Percentiles rank a stretch among this genome's conserved stretches.
These are phyloP conservation scores for Zaprionus taronus DNA, from an alignment of 1,140 invertebrate genomes.

Conservation along the genomic window DNA sequence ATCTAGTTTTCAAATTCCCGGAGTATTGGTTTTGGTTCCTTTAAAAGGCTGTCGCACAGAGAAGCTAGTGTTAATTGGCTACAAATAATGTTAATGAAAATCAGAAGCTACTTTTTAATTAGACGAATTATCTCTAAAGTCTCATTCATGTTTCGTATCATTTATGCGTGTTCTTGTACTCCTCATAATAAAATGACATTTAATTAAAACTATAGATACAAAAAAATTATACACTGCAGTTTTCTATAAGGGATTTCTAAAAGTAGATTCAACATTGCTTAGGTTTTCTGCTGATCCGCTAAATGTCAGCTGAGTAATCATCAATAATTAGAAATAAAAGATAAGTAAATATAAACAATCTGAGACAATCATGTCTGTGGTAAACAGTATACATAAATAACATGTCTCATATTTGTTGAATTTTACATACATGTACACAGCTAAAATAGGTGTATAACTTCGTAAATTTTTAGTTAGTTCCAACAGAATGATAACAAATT, in stretches of 20 bases:
- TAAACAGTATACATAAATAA: neutral
- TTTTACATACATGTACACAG: no score
- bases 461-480: neutral
- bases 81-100: slow-evolving; percentile 17
- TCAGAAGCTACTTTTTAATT: slow-evolving; percentile 69
- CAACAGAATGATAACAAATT: neutral
- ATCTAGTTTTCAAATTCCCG: neutral
- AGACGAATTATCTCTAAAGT: slow-evolving; percentile 49
- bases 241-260: neutral
- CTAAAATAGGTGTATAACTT: neutral
- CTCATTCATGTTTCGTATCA: slow-evolving; percentile 37
- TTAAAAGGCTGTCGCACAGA: slow-evolving; percentile 10
- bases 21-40: slow-evolving; percentile 12
- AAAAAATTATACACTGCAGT: neutral
- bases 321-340: neutral
- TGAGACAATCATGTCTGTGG: neutral
- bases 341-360: neutral
- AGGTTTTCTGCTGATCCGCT: neutral
- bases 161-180: slow-evolving; percentile 31
- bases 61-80: slow-evolving; percentile 41
- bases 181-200: slow-evolving; percentile 22
- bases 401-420: neutral
- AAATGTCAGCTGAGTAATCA: neutral
- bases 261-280: neutral
- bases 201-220: neutral